A percentile compares a stretch with the other conserved stretches of the same genome.
phyloP scores from a whole-genome alignment of 2,797 vertebrate genomes.

The Dryobates pubescens region DNA sequence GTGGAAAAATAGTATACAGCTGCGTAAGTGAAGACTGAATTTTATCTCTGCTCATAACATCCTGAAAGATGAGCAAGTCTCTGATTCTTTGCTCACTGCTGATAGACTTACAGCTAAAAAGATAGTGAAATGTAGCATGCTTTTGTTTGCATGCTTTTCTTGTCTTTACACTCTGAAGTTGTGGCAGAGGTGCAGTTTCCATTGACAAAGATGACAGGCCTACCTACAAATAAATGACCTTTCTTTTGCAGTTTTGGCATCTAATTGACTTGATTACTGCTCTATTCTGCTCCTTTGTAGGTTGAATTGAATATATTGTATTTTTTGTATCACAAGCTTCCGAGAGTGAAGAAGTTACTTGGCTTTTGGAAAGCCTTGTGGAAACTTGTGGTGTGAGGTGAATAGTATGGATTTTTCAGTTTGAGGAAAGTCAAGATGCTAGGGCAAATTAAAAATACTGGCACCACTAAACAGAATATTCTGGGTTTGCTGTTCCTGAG shows the following conservation, averaged over 20 bases:
- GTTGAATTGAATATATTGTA: not conserved
- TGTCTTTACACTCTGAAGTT: not conserved
- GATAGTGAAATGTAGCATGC: not conserved
- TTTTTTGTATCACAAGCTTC: not conserved
- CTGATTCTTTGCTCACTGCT: not conserved
- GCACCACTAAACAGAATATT: not conserved
- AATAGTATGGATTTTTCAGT: not conserved
- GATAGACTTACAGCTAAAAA: not conserved
- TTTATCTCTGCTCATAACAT: not conserved
- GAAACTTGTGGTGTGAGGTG: not conserved
- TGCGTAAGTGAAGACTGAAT: not conserved
- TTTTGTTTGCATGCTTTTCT: not conserved
- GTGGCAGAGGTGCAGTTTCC: not conserved
- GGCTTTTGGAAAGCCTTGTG: not conserved
- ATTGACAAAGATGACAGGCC: not conserved
- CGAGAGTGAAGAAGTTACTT: not conserved
- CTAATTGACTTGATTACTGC: not conserved
- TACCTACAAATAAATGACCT: not conserved
- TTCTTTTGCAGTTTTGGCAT: not conserved
- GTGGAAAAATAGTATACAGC: not conserved
- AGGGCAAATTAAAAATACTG: not conserved
- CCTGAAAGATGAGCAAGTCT: not conserved
- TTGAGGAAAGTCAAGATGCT: not conserved
- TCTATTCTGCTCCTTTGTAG: not conserved
- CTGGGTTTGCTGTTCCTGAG: not conserved